Evolutionary conservation across 2,888 invertebrate genomes (phyloP).

Genomic region (Dione vanillae): DNA sequence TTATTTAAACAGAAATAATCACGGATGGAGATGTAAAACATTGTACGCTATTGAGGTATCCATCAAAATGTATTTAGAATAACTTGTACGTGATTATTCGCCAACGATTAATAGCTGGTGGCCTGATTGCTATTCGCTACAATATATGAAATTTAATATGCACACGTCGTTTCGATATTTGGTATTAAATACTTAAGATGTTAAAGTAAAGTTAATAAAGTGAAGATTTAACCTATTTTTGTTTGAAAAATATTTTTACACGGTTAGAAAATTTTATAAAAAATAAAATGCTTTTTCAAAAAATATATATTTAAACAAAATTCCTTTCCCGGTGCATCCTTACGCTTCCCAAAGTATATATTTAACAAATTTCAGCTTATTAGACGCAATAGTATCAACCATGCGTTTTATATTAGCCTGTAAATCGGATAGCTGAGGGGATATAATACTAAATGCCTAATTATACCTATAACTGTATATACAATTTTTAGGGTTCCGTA

Average conservation of each 20-base stretch:
- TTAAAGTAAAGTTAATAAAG: background rate
- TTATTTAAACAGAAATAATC: conserved; percentile 21
- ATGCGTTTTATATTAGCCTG: too few relatives aligned
- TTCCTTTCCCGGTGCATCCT: too few relatives aligned
- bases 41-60: conserved; percentile 53
- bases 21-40: conserved; percentile 45
- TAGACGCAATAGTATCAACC: too few relatives aligned
- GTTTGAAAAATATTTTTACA: background rate
- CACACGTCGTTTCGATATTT: conserved; percentile 23
- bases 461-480: too few relatives aligned
- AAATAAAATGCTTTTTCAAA: too few relatives aligned
- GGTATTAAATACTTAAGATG: conserved; percentile 9
- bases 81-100: conserved; percentile 41
- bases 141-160: conserved; percentile 25
- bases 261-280: too few relatives aligned
- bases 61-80: conserved; percentile 47
- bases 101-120: conserved; percentile 44
- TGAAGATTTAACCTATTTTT: background rate
- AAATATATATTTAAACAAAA: too few relatives aligned
- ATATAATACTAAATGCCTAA: too few relatives aligned
- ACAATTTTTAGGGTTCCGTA: too few relatives aligned
- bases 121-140: conserved; percentile 22
- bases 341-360: too few relatives aligned
- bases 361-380: too few relatives aligned
- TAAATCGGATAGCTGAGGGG: too few relatives aligned